phyloP scores from a whole-genome alignment of 1,140 invertebrate genomes.

The Cotesia typhae region DNA sequence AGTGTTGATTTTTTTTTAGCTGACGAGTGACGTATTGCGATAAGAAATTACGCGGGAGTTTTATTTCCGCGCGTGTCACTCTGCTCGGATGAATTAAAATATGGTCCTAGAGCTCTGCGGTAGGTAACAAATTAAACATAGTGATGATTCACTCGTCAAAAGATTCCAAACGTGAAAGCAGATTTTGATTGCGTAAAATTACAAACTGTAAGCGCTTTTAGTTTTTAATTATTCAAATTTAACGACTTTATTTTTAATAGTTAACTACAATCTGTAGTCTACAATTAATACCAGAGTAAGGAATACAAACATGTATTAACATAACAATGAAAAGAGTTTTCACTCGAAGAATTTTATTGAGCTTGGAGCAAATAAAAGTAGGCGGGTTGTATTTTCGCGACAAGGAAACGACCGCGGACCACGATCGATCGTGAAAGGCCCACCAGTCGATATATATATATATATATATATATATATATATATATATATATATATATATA shows the following conservation, averaged over 20 bases:
- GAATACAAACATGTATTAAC: not conserved
- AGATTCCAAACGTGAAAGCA: slow-evolving; percentile 8
- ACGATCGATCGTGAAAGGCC: slow-evolving; percentile 16
- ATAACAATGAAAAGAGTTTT: not conserved
- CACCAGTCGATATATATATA: not conserved
- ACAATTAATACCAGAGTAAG: not conserved
- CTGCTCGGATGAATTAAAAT: too few species aligned
- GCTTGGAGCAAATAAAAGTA: not conserved
- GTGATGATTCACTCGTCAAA: not conserved
- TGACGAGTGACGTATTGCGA: too few species aligned
- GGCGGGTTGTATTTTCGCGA: slow-evolving; percentile 12
- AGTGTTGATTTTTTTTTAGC: too few species aligned
- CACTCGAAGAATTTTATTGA: slow-evolving; percentile 12
- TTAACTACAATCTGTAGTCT: too few species aligned
- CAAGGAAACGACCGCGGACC: slow-evolving; percentile 1
- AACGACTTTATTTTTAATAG: not conserved
- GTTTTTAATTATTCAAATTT: slow-evolving; percentile 4
- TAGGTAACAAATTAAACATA: not conserved
- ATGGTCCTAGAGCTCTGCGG: not conserved
- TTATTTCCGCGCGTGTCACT: too few species aligned
- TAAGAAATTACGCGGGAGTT: too few species aligned
- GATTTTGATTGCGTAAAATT: slow-evolving; percentile 2
- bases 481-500: too few species aligned
- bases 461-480: too few species aligned
- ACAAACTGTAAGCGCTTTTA: not conserved